Evolutionary conservation across 2,113 vertebrate genomes (phyloP), one percentile per base, ranked within the genome.

Genomic region (Parotia lawesii): DNA sequence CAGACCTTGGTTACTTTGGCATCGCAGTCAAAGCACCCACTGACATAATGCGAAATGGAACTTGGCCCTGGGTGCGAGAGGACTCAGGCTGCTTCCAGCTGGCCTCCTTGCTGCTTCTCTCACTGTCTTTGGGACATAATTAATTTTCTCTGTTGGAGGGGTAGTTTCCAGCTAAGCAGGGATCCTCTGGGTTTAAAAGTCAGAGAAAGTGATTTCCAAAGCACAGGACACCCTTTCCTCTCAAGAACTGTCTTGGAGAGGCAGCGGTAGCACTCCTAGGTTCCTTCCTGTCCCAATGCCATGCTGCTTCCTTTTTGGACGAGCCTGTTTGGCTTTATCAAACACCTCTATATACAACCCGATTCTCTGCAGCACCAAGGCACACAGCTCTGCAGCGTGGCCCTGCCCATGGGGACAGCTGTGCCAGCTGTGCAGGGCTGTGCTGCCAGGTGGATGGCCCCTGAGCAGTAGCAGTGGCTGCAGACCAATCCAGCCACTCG

Each of bases 81-180:
- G 47, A 76, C 65, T 77, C 51, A 2, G 84, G 6, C 69, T 57
- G 93, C 73, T 96, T 89, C 93, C 96, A 95, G 93, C 93, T 95
- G 93, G 93, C 94, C 91, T 94, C 91, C 76, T 80, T 3, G 1
- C 91, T 75, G 84, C 87, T 91, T 77, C 93, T 90, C 24, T 1
- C 89, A 16, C 87, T 94, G 82, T 35, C 84, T 89, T 38, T 51
- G 89, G 87, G 70, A 91, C 70, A 44, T 87, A 51, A 95, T 94
- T 94, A 67, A 94, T 96, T 93, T 78, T 48, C 85, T 91, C 64
- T 89, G 45, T 89, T 86, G 81, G 85, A 96, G 85, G 93, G 91
- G 94, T 64, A 81, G 69, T 80, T 96, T 95, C 91, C 93, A 89
- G 89, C 91, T 60, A 61, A 89, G 70, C 77, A 91, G 77, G 70